A percentile compares a stretch with the other conserved stretches of the same genome.
These are phyloP conservation scores for Metalampra italica DNA, from an alignment of 2,888 invertebrate genomes.

Conservation along the genomic window DNA sequence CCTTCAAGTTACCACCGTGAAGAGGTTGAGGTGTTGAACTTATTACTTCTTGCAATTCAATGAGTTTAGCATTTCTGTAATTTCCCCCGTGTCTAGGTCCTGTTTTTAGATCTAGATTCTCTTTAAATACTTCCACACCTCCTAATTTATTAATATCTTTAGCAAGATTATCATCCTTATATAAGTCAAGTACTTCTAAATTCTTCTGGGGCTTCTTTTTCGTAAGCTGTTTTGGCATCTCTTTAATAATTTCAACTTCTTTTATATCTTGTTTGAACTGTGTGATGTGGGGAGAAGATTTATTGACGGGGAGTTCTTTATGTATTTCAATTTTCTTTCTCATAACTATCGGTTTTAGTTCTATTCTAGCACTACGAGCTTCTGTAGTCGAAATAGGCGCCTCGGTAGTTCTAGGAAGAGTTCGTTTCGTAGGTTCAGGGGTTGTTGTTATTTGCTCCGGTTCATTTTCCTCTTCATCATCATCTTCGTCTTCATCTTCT, in stretches of 20 bases:
- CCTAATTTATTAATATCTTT: conserved; percentile 62
- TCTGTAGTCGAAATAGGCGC: conserved; percentile 44
- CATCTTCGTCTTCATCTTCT: conserved; percentile 24
- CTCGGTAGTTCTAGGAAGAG: conserved; percentile 51
- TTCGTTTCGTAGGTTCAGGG: conserved; percentile 52
- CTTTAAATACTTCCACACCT: conserved; percentile 64
- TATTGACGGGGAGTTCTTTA: conserved; percentile 55
- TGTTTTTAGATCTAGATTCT: conserved; percentile 45
- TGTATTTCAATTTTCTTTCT: conserved; percentile 65
- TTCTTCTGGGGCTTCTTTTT: conserved; percentile 39
- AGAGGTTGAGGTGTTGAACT: conserved; percentile 8
- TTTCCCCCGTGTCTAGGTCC: conserved; percentile 70
- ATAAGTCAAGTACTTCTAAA: conserved; percentile 50
- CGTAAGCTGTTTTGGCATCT: conserved; percentile 34
- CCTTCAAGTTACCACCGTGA: conserved; percentile 16
- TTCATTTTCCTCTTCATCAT: conserved; percentile 24
- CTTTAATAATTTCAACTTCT: conserved; percentile 65
- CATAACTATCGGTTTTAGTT: conserved; percentile 45
- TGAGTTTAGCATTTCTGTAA: conserved; percentile 44
- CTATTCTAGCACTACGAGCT: conserved; percentile 27
- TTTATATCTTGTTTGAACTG: conserved; percentile 66
- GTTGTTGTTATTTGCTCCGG: conserved; percentile 28
- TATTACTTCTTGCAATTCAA: conserved; percentile 24
- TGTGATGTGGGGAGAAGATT: conserved; percentile 51
- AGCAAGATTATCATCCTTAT: conserved; percentile 63